phyloP scores from a whole-genome alignment of 2,113 vertebrate species.

The Rutilus rutilus region DNA sequence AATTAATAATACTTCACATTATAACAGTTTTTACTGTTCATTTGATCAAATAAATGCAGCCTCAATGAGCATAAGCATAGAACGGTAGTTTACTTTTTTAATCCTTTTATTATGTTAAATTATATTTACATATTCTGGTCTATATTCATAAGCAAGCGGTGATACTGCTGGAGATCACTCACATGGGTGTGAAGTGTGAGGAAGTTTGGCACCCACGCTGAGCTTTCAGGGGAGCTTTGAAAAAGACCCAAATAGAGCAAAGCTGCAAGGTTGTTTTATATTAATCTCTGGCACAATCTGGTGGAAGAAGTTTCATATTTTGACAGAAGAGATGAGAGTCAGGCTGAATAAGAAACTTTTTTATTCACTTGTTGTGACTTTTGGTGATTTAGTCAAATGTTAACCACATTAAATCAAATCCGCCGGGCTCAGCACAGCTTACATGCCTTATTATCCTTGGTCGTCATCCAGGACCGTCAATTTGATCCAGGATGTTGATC shows the following conservation, averaged over 20 bases:
- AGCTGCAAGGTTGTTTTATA: constrained; percentile 11
- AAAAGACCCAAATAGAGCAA: constrained; percentile 27
- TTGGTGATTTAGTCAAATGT: background rate
- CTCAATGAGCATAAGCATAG: background rate
- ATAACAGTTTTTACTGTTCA: background rate
- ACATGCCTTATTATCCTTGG: background rate
- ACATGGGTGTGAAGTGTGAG: background rate
- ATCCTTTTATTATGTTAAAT: too few relatives aligned
- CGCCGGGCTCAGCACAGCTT: background rate
- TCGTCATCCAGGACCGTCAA: background rate
- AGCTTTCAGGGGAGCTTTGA: constrained; percentile 27
- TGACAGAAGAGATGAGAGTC: background rate
- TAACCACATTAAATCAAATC: constrained; percentile 2
- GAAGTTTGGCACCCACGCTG: background rate
- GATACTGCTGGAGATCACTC: background rate
- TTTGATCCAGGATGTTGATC: background rate
- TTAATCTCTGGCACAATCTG: background rate
- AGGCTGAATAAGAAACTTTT: background rate
- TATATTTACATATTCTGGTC: too few relatives aligned
- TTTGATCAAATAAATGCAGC: background rate
- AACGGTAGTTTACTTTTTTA: too few relatives aligned
- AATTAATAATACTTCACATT: background rate
- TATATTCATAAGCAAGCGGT: background rate
- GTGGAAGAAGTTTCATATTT: background rate
- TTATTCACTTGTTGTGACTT: background rate